Conservation (phyloP, 2,888 invertebrate genomes). For the Caenorhabditis sp. region DNA sequence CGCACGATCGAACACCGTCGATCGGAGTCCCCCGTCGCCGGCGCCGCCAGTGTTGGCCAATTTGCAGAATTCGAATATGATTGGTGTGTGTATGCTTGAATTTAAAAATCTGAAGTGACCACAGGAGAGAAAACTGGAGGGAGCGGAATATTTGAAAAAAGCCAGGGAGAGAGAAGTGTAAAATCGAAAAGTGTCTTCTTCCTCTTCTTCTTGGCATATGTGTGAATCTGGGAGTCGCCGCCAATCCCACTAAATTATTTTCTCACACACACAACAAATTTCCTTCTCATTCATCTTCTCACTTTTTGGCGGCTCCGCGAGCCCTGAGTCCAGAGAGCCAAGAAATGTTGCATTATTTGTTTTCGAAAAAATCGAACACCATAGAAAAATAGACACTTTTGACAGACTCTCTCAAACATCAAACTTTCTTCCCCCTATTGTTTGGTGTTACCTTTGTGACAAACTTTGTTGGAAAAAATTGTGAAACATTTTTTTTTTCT, state of each 20-base stretch:
- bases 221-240: background rate
- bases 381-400: conserved; percentile 4
- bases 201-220: conserved; percentile 6
- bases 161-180: conserved; percentile 27
- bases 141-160: background rate
- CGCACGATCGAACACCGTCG: conserved; percentile 57
- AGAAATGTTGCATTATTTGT: conserved; percentile 53
- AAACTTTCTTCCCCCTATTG: conserved; percentile 11
- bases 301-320: conserved; percentile 12
- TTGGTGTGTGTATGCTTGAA: conserved; percentile 61
- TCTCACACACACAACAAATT: conserved; percentile 38
- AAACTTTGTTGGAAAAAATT: too few relatives aligned
- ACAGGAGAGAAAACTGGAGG: conserved; percentile 17
- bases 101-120: conserved; percentile 53
- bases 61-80: conserved; percentile 69
- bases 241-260: conserved; percentile 31
- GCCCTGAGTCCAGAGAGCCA: background rate
- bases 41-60: conserved; percentile 56
- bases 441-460: conserved; percentile 12
- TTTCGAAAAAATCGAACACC: conserved; percentile 1
- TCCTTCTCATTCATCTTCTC: conserved; percentile 31
- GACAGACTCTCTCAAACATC: conserved; percentile 38
- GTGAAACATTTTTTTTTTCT: background rate
- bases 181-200: conserved; percentile 33
- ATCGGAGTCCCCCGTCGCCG: conserved; percentile 70